These are phyloP conservation scores for Lophotriccus pileatus DNA, from an alignment of 2,797 vertebrate species.

Conservation along the genomic window DNA sequence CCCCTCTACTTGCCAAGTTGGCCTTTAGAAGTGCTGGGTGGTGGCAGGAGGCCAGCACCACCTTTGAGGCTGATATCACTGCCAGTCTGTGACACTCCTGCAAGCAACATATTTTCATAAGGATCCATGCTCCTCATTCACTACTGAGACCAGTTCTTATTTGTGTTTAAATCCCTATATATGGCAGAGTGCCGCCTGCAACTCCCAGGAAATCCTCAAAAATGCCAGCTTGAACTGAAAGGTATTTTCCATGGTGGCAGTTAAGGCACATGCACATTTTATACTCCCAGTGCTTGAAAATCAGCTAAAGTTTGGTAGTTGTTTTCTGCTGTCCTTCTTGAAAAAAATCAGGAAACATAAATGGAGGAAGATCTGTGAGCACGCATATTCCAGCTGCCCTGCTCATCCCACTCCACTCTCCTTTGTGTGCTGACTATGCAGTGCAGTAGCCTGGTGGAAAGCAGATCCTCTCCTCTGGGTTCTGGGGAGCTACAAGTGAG, in stretches of 20 bases:
- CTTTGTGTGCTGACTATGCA: fast-evolving
- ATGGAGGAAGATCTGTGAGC: background rate
- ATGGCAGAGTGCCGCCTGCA: background rate
- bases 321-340: background rate
- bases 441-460: background rate
- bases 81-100: background rate
- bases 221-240: background rate
- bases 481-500: fast-evolving
- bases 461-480: background rate
- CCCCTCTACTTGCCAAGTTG: background rate
- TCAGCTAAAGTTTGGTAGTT: fast-evolving
- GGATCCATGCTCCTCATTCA: background rate
- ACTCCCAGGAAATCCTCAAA: background rate
- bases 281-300: background rate
- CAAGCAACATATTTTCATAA: background rate
- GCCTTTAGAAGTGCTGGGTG: background rate
- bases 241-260: background rate
- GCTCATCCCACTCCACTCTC: background rate
- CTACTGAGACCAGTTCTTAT: background rate
- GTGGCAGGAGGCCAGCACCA: slow-evolving; percentile 12
- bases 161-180: background rate
- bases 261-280: background rate
- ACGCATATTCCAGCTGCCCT: background rate
- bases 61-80: background rate
- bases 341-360: background rate